Base-by-base conservation (phyloP, 92 coral and sea anemone genomes). In the Paramuricea clavata region DNA sequence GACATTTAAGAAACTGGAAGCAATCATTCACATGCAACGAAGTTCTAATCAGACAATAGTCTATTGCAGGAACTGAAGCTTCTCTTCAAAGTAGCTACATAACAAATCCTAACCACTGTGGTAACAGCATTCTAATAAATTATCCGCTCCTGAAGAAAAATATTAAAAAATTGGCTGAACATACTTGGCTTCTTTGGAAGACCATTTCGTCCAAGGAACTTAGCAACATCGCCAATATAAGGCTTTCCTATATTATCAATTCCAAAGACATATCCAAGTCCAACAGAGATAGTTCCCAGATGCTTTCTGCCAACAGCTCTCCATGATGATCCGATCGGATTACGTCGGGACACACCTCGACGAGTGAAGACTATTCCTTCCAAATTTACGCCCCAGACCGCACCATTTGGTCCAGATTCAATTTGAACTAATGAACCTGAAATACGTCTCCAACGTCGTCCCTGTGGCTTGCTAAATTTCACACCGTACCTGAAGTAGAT, bases 171-270 rank as follows among this genome's bases (percentile, higher is more conserved):
- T 10, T 54, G 62, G 11, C 22, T 54, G 23, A 23, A 54, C 62
- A 17, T 54, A 54, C 62, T 54, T 54, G 62, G 62, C 26, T 54
- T 54, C 22, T 54, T 54, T 8, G 62, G 62, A 19, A 54, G 27
- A 54, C 62, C 62, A 54, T 54, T 54, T 19, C 62, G 62, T 54
- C 62, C 62, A 54, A 54, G 62, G 26, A 54, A 54, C 62, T 54
- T 54, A 21, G 62, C 62, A 54, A 8, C 62, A 54, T 54, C 62
- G 17, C 25, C 27, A 54, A 54, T 21, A 13, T 54, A 54, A 19
- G 62, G 62, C 62, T 54, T 54, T 54, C 62, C 62, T 19, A 54
- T 2, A 54, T 54, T 23, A 54, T 54, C 62, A 19, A 54, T 54
- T 54, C 62, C 62, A 54, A 54, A 54, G 62, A 54, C 8, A 9